phyloP scores from a whole-genome alignment of 2,888 invertebrate genomes.

The Bombyx huttoni region DNA sequence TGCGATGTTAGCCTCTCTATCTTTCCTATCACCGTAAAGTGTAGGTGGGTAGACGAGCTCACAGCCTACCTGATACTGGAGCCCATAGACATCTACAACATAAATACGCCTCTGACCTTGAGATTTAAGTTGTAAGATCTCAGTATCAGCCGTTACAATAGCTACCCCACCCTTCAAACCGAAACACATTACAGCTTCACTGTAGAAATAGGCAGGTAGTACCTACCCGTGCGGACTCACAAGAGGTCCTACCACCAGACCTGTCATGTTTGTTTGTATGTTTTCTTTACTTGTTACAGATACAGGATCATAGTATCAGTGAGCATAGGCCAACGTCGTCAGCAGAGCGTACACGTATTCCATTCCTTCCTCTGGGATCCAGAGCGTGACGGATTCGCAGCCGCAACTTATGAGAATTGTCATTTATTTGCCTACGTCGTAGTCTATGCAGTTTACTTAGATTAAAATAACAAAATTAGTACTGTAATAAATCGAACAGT shows the following conservation, averaged over 20 bases:
- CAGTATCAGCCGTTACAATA: too few species aligned
- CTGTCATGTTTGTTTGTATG: background rate
- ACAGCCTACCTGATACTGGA: too few species aligned
- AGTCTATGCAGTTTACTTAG: constrained; percentile 79
- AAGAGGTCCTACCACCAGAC: too few species aligned
- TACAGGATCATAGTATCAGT: constrained; percentile 77
- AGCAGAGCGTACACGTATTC: constrained; percentile 75
- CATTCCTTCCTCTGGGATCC: constrained; percentile 80
- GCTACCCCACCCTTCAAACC: too few species aligned
- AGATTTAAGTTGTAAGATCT: too few species aligned
- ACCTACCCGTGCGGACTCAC: too few species aligned
- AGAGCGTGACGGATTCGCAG: constrained; percentile 75
- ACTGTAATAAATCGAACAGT: too few species aligned
- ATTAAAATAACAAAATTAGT: constrained; percentile 37
- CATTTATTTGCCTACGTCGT: constrained; percentile 75
- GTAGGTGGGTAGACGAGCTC: too few species aligned
- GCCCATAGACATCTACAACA: too few species aligned
- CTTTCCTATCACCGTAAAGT: constrained; percentile 13
- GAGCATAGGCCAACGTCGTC: constrained; percentile 77
- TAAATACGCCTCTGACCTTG: background rate
- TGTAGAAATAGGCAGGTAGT: too few species aligned
- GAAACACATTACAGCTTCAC: too few species aligned
- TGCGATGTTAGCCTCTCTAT: constrained; percentile 7
- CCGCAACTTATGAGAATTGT: constrained; percentile 74
- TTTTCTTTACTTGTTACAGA: constrained; percentile 48